phyloP scores from a whole-genome alignment of 2,113 vertebrate genomes.

The Lepidothrix coronata region DNA sequence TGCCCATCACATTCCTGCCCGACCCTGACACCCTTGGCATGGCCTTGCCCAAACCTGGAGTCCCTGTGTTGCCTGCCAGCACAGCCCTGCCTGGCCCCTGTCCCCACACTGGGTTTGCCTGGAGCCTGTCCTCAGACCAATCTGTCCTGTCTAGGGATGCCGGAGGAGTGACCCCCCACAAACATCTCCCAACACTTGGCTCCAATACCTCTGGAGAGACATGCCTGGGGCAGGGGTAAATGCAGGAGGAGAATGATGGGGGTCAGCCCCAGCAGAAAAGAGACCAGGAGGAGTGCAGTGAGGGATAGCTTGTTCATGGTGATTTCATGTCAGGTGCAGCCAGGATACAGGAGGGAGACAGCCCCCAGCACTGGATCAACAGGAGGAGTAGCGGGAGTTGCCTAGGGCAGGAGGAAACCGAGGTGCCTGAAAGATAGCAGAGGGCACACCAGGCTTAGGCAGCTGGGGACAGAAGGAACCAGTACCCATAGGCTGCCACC shows the following conservation, averaged over 20 bases:
- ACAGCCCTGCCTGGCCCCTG: background rate
- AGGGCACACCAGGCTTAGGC: background rate
- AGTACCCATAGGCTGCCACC: background rate
- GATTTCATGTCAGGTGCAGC: background rate
- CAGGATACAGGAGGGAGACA: background rate
- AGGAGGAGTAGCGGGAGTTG: slow-evolving; percentile 30
- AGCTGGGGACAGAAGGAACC: background rate
- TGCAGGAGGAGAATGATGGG: fast-evolving
- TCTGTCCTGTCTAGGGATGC: background rate
- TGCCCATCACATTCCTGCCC: background rate
- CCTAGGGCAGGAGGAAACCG: slow-evolving; percentile 32
- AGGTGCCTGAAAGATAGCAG: background rate
- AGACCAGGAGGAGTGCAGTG: fast-evolving
- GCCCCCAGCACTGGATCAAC: background rate
- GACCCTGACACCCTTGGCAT: background rate
- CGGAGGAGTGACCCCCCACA: background rate
- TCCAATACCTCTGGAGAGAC: background rate
- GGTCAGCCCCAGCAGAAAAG: background rate
- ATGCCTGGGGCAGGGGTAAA: background rate
- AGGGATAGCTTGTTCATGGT: background rate
- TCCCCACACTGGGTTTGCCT: background rate
- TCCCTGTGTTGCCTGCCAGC: background rate
- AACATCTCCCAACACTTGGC: background rate
- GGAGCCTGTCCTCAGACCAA: background rate
- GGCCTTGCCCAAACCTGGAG: background rate